Conservation (phyloP, 1,140 invertebrate genomes). For the Trachelipus rathkii region DNA sequence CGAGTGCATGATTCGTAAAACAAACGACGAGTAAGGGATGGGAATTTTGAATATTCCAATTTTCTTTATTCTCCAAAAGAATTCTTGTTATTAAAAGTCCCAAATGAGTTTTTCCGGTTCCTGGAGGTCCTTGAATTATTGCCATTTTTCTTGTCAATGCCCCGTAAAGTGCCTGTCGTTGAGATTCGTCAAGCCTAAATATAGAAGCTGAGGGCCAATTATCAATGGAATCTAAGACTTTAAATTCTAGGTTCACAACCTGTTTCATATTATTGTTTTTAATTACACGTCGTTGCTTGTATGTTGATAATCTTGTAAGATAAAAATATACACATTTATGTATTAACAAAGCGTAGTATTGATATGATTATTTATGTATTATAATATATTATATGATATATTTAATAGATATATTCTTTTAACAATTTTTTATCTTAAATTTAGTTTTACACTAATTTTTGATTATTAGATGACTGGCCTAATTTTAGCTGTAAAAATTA, state of each 20-base stretch:
- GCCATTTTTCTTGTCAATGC: slow-evolving; percentile 55
- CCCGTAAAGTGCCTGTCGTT: slow-evolving; percentile 52
- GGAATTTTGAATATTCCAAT: slow-evolving; percentile 28
- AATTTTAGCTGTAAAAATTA: no score
- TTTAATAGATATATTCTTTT: no score
- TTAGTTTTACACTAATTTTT: no score
- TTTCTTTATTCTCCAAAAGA: slow-evolving; percentile 56
- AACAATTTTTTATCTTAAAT: no score
- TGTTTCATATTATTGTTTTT: no score
- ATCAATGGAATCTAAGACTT: neutral
- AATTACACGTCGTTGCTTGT: no score
- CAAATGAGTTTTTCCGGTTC: slow-evolving; percentile 75
- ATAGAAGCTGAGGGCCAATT: slow-evolving; percentile 24
- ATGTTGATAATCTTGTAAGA: no score
- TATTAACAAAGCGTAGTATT: no score
- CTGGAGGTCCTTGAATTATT: slow-evolving; percentile 72
- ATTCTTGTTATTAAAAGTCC: slow-evolving; percentile 63
- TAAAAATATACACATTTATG: no score
- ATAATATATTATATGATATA: no score
- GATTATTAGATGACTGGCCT: no score
- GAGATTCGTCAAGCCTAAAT: slow-evolving; percentile 49
- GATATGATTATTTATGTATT: no score
- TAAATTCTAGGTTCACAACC: neutral
- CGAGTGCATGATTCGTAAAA: slow-evolving; percentile 81
- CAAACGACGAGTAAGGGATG: slow-evolving; percentile 72